A percentile compares a stretch with the other conserved stretches of the same genome.
phyloP scores from a whole-genome alignment of 2,113 vertebrate species.

The Pterocles burchelli region DNA sequence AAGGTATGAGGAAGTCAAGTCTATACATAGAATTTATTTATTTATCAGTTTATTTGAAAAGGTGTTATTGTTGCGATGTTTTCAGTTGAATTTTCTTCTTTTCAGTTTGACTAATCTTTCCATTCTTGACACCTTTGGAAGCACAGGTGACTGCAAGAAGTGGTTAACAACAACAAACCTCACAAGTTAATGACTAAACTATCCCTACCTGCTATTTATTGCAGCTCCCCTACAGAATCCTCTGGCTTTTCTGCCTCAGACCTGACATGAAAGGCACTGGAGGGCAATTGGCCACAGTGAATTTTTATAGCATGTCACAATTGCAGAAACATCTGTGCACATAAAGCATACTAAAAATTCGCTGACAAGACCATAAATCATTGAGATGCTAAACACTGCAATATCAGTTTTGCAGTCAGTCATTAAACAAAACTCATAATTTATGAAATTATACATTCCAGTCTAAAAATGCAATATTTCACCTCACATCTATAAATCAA shows the following conservation, averaged over 20 bases:
- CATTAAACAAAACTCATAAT: slow-evolving; percentile 62
- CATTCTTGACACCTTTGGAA: neutral
- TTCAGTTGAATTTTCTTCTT: neutral
- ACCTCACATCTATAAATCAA: neutral
- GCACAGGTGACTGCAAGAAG: neutral
- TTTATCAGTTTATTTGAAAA: neutral
- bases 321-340: slow-evolving; percentile 43
- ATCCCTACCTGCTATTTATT: neutral
- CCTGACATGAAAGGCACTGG: neutral
- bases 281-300: slow-evolving; percentile 6
- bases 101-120: neutral
- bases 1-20: neutral
- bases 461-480: slow-evolving; percentile 49
- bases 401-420: slow-evolving; percentile 45
- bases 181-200: neutral
- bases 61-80: neutral
- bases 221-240: neutral
- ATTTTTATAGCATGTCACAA: slow-evolving; percentile 23
- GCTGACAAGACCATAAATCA: slow-evolving; percentile 59
- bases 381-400: slow-evolving; percentile 34
- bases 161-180: neutral
- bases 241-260: neutral
- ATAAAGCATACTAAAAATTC: slow-evolving; percentile 14
- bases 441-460: slow-evolving; percentile 51
- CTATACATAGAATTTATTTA: neutral